Evolutionary conservation across 2,888 invertebrate genomes (phyloP), one percentile per base, ranked within the genome.

Genomic region (Tribolium freemani): DNA sequence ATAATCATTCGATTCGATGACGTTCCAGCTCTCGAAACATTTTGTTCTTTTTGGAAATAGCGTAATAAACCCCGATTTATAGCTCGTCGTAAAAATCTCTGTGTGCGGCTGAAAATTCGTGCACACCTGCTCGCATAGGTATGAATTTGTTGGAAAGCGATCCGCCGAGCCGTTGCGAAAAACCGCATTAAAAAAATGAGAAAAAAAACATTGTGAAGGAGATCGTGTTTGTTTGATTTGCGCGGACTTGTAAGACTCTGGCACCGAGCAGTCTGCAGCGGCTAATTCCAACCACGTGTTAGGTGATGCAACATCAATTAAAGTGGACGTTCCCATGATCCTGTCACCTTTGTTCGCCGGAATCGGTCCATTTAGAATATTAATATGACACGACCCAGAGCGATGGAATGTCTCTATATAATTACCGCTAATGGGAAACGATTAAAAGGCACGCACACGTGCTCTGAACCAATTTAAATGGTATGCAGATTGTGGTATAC

Each of bases 391-490:
- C 61, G 66, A 61, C 67, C 66, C 67, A 60, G 54, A 38, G 56
- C 71, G 44, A 45, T 66, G 71, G 71, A 71, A 71, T 71, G 67
- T 71, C 67, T 71, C 71, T 66, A 66, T 71, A 58, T 66, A 71
- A 71, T 71, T 70, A 70, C 63, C 63, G 56, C 69, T 70, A 70
- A 70, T 70, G 63, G 68, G 53, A 70, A 60, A 46, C 21, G 30
- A 70, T 70, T 70, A 70, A 70, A 70, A 70, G 69, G 69, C 69
- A 70, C 56, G 69, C 69, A 70, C 69, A 69, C 68, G 68, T 68
- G 68, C 58, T 54, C 20, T 20, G 16, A 10, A 50, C 5, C 48
- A 13, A 48, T 48, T 38, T 38, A 38, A 8, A 38, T 31, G 56
- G 10, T 56, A 56, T 56, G 31, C 58, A 58, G 44, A 58, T 46